phyloP scores from a whole-genome alignment of 2,888 invertebrate species.

The Calameuta filiformis region DNA sequence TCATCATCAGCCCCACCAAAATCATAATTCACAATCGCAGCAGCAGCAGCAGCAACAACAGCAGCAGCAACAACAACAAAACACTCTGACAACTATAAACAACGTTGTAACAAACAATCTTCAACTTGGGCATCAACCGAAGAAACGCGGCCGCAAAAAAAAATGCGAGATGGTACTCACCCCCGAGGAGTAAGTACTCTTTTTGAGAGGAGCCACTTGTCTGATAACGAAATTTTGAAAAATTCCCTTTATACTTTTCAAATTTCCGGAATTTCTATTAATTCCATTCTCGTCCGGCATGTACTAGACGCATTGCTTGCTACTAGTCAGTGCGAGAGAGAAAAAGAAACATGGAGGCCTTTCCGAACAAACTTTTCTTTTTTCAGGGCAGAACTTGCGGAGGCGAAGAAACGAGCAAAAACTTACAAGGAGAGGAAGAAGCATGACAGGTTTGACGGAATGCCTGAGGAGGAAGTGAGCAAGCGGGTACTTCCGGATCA shows the following conservation, averaged over 20 bases:
- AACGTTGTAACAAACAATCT: constrained; percentile 54
- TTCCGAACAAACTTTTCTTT: neutral
- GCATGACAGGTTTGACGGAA: constrained; percentile 94
- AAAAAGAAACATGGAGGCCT: neutral
- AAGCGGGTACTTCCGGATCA: constrained; percentile 95
- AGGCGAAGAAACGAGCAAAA: constrained; percentile 64
- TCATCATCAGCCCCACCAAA: constrained; percentile 39
- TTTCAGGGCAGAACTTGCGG: constrained; percentile 63
- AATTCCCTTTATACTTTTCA: neutral
- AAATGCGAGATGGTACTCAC: constrained; percentile 70
- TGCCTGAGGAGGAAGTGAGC: constrained; percentile 96
- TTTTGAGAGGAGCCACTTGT: neutral
- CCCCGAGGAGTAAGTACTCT: constrained; percentile 63
- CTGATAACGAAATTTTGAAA: neutral
- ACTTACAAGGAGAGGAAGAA: constrained; percentile 87
- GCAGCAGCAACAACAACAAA: constrained; percentile 49
- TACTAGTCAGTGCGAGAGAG: neutral
- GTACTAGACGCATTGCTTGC: too few relatives aligned
- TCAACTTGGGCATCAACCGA: constrained; percentile 69
- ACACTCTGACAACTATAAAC: constrained; percentile 55
- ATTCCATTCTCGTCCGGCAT: neutral
- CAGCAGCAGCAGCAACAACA: constrained; percentile 29
- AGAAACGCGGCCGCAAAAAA: constrained; percentile 89
- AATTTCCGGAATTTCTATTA: neutral
- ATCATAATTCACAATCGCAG: constrained; percentile 40